Base-by-base conservation (phyloP, 2,113 vertebrate genomes). In the Aspidoscelis tigris region DNA sequence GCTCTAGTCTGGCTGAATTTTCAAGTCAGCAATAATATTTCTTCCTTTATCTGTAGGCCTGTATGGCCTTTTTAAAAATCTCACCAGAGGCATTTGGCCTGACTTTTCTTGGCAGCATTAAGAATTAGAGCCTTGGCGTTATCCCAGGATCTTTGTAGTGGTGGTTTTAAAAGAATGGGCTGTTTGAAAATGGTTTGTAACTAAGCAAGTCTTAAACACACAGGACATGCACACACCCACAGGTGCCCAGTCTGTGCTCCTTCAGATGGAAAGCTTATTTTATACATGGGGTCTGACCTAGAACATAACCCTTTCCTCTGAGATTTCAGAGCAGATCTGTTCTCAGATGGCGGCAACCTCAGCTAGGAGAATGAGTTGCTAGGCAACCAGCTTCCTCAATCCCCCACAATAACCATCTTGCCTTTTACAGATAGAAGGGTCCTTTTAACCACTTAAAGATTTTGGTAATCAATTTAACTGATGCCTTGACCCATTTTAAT, bases 331-430 rank as follows among this genome's bases (percentile, higher is more conserved):
- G 58, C 69, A 33, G 43, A 70, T 84, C 55, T 41, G 43, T 85
- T 85, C 83, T 77, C 83, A 79, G 44, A 73, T 55, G 43, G 78
- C n/a, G 47, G 76, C 69, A 80, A 73, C 83, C 69, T 84, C 68
- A 50, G 47, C 83, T 79, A 20, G 65, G 69, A 79, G 83, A 79
- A 85, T 73, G 76, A 7, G 83, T 85, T 85, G 83, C 83, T 85
- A 85, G 55, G 83, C 83, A 85, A 85, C 83, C 66, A 73, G 55
- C 65, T 84, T 84, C 83, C 70, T 84, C 83, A 76, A 74, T 79
- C 53, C 77, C 73, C 43, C 69, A 79, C 43, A 73, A 39, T 68
- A 73, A 65, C 22, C 43, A 78, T 68, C 64, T 80, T 72, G 80
- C 68, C 18, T 82, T 61, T 72, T 39, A 64, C 20, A 79, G 76